These are phyloP conservation scores for Oppia nitens DNA, from an alignment of 1,140 invertebrate genomes.

Conservation along the genomic window DNA sequence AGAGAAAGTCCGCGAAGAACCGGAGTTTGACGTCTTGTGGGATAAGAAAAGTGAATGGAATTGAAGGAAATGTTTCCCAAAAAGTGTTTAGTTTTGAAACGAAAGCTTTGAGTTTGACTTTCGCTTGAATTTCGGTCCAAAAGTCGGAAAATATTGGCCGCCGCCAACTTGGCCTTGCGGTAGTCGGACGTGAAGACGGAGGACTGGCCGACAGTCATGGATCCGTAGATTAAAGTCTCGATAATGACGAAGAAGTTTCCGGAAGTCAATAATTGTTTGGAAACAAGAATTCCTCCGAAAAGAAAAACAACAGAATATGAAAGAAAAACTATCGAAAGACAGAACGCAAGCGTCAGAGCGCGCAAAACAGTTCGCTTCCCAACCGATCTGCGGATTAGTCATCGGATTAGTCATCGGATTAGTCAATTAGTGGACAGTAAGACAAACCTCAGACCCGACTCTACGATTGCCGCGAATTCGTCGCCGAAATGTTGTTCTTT, in stretches of 20 bases:
- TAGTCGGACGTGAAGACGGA: constrained; percentile 66
- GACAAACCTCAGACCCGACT: no score
- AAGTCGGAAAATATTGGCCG: constrained; percentile 35
- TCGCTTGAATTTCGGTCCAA: constrained; percentile 23
- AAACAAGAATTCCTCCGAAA: constrained; percentile 62
- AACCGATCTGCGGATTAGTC: no score
- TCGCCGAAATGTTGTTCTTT: constrained; percentile 25
- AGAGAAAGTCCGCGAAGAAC: constrained; percentile 37
- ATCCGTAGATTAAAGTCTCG: background rate
- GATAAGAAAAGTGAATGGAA: constrained; percentile 70
- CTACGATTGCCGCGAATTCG: constrained; percentile 1
- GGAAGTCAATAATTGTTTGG: constrained; percentile 42
- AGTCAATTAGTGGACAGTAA: no score
- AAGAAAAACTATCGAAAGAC: no score
- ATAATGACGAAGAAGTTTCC: constrained; percentile 52
- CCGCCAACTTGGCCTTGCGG: constrained; percentile 63
- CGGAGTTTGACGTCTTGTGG: constrained; percentile 55
- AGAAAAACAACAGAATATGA: constrained; percentile 60
- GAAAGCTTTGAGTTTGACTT: background rate
- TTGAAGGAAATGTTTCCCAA: constrained; percentile 65
- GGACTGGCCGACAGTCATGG: constrained; percentile 33
- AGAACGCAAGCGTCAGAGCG: no score
- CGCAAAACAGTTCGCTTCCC: no score
- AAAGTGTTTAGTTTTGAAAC: background rate
- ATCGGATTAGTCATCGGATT: no score